Conservation (phyloP, 2,113 vertebrate species). For the Chascanopsetta lugubris region DNA sequence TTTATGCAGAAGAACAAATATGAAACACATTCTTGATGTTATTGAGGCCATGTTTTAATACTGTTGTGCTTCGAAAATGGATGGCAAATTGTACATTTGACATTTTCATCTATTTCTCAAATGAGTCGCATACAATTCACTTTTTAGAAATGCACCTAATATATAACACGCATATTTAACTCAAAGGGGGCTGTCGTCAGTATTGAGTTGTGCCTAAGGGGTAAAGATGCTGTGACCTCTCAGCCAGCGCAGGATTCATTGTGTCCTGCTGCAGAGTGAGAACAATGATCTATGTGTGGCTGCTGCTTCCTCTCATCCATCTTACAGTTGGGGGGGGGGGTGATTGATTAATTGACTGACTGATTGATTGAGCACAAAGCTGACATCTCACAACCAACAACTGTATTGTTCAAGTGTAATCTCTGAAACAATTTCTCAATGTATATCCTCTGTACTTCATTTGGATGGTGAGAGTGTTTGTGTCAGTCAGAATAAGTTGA, state of each 20-base stretch:
- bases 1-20: too few species aligned
- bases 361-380: slow-evolving; percentile 14
- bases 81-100: too few species aligned
- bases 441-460: background rate
- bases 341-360: slow-evolving; percentile 46
- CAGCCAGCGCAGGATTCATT: slow-evolving; percentile 53
- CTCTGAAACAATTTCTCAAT: slow-evolving; percentile 12
- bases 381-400: slow-evolving; percentile 39
- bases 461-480: background rate
- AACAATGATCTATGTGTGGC: slow-evolving; percentile 68
- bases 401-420: slow-evolving; percentile 45
- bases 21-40: too few species aligned
- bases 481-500: background rate
- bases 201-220: slow-evolving; percentile 48
- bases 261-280: slow-evolving; percentile 43
- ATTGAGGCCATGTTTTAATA: too few species aligned
- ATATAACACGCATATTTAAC: too few species aligned
- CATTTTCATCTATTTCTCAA: too few species aligned
- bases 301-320: slow-evolving; percentile 64
- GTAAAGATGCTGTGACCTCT: slow-evolving; percentile 55
- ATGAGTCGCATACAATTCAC: too few species aligned
- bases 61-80: too few species aligned
- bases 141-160: too few species aligned
- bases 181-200: slow-evolving; percentile 43
- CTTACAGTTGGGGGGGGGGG: slow-evolving; percentile 29